phyloP scores from a whole-genome alignment of 2,113 vertebrate species.

The Tiliqua scincoides region DNA sequence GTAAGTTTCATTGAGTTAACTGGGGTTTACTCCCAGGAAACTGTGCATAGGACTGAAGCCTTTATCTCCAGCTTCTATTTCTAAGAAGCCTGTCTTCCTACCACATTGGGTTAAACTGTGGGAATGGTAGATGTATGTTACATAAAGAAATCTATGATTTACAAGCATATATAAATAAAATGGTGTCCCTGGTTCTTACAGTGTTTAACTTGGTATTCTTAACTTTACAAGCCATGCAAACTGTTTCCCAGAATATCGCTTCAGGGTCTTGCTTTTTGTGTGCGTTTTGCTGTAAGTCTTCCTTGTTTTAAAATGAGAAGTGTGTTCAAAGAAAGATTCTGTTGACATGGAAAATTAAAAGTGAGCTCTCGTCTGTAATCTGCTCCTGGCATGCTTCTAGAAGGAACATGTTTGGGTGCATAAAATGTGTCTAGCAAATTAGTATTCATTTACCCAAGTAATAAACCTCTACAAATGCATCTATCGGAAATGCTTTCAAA shows the following conservation, averaged over 20 bases:
- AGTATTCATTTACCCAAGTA: conserved; percentile 10
- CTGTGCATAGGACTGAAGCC: not conserved
- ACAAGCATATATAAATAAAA: conserved; percentile 32
- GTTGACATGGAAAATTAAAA: conserved; percentile 48
- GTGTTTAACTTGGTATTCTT: conserved; percentile 26
- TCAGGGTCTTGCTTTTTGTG: not conserved
- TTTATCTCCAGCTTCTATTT: not conserved
- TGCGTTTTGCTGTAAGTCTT: conserved; percentile 42
- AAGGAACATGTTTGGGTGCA: conserved; percentile 11
- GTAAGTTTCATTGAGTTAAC: too few species aligned
- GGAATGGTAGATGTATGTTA: not conserved
- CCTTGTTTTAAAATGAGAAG: conserved; percentile 50
- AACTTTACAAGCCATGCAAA: conserved; percentile 30
- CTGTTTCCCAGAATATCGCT: conserved; percentile 7
- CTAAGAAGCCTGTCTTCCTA: conserved; percentile 16
- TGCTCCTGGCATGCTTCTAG: conserved; percentile 6
- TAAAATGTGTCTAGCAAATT: conserved; percentile 23
- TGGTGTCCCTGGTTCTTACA: conserved; percentile 25
- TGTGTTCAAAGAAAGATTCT: conserved; percentile 32
- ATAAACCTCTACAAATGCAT: conserved; percentile 17
- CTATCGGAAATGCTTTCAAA: not conserved
- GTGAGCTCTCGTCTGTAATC: conserved; percentile 33
- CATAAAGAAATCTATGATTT: conserved; percentile 6
- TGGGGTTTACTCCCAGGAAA: too few species aligned
- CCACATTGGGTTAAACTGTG: not conserved